Percentiles rank a stretch among this genome's conserved stretches.
Conservation (phyloP, 2,113 vertebrate genomes). For the Syngnathus typhle region DNA sequence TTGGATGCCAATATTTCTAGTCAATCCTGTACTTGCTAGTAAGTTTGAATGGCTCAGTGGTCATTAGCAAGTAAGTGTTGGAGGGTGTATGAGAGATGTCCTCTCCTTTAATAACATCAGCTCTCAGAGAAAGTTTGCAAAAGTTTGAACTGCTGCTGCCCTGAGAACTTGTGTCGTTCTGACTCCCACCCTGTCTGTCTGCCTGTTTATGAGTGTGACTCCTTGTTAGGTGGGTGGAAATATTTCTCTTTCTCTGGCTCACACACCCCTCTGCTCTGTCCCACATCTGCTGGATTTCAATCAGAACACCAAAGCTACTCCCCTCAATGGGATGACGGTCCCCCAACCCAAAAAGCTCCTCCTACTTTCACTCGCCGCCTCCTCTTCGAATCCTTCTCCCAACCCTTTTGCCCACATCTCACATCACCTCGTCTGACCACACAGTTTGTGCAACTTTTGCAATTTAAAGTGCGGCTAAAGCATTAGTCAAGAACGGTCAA, state of each 20-base stretch:
- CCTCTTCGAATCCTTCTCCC: constrained; percentile 31
- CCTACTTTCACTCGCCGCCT: constrained; percentile 47
- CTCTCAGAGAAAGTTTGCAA: constrained; percentile 53
- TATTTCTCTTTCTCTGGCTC: constrained; percentile 57
- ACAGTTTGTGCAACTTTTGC: constrained; percentile 43
- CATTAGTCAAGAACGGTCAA: constrained; percentile 28
- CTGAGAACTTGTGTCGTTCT: constrained; percentile 65
- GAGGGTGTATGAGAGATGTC: constrained; percentile 34
- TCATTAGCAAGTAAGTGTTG: constrained; percentile 36
- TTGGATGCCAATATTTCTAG: constrained; percentile 25
- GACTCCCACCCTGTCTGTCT: constrained; percentile 55
- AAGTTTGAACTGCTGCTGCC: constrained; percentile 57
- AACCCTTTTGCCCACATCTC: constrained; percentile 38
- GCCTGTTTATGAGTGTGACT: constrained; percentile 72
- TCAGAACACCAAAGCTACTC: constrained; percentile 68
- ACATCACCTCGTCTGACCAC: constrained; percentile 46
- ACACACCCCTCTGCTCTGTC: constrained; percentile 48
- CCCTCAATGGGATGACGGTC: constrained; percentile 61
- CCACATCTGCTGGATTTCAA: constrained; percentile 64
- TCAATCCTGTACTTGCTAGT: constrained; percentile 23
- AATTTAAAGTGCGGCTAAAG: constrained; percentile 40
- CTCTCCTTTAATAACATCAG: constrained; percentile 53
- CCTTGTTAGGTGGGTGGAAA: constrained; percentile 74
- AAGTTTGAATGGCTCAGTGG: constrained; percentile 35
- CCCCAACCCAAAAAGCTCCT: constrained; percentile 57